Evolutionary conservation across 2,888 invertebrate species (phyloP).

Genomic region (Orthonevra nobilis): DNA sequence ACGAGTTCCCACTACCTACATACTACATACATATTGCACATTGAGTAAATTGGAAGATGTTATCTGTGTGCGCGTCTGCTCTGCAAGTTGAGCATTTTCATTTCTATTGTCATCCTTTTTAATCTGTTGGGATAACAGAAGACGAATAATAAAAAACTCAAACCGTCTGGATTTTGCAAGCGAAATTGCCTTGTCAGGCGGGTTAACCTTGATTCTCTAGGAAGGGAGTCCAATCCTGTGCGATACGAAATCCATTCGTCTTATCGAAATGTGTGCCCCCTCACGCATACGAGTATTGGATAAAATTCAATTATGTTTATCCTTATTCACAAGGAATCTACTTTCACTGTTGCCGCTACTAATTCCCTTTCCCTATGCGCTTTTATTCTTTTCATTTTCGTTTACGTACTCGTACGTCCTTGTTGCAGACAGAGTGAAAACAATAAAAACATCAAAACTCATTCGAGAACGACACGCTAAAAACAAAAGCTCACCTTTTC

Average conservation of each 20-base stretch:
- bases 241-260: not conserved
- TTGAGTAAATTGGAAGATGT: conserved; percentile 63
- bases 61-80: conserved; percentile 32
- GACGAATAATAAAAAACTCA: conserved; percentile 32
- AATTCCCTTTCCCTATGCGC: conserved; percentile 1
- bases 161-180: conserved; percentile 45
- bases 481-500: conserved; percentile 59
- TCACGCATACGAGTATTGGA: not conserved
- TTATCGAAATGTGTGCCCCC: not conserved
- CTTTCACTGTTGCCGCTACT: conserved; percentile 10
- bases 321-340: not conserved
- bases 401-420: not conserved
- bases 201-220: conserved; percentile 53
- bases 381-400: not conserved
- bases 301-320: conserved; percentile 45
- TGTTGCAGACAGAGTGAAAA: conserved; percentile 12
- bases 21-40: not conserved
- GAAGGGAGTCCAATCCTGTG: conserved; percentile 4
- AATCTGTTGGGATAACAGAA: too few species aligned
- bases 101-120: conserved; percentile 63
- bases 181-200: conserved; percentile 57
- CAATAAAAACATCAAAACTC: conserved; percentile 54
- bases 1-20: too few species aligned
- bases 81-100: conserved; percentile 44
- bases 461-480: conserved; percentile 35